phyloP scores from a whole-genome alignment of 2,113 vertebrate species.

The Lepus americanus region DNA sequence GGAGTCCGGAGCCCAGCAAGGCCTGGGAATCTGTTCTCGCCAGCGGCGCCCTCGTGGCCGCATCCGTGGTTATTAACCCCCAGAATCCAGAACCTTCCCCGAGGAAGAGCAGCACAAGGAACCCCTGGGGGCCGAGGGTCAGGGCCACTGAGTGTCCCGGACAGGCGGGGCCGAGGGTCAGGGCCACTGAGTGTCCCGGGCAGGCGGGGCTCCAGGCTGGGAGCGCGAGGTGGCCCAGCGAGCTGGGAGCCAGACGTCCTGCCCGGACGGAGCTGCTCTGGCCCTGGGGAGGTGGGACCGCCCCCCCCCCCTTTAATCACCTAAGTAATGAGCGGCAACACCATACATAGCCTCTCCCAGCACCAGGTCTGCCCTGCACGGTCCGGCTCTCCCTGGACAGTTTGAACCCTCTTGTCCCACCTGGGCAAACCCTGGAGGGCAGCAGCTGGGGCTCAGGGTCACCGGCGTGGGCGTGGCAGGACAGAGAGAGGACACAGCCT shows the following conservation, averaged over 20 bases:
- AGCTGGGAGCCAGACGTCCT: rapidly evolving
- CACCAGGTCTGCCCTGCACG: rapidly evolving
- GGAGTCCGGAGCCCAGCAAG: rapidly evolving
- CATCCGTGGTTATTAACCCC: not conserved
- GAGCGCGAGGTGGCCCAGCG: too few relatives aligned
- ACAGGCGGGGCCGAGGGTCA: rapidly evolving
- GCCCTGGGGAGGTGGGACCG: not conserved
- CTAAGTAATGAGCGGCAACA: not conserved
- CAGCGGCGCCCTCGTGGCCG: rapidly evolving
- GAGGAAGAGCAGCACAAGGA: rapidly evolving
- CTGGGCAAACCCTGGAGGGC: too few relatives aligned
- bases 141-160: too few relatives aligned
- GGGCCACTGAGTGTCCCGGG: rapidly evolving
- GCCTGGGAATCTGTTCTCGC: rapidly evolving
- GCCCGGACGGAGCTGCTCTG: rapidly evolving
- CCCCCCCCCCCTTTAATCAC: rapidly evolving
- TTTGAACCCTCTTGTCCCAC: too few relatives aligned
- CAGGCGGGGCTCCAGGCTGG: not conserved
- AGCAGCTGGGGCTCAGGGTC: too few relatives aligned
- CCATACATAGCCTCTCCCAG: rapidly evolving
- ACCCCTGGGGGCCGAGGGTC: rapidly evolving
- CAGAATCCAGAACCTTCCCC: not conserved
- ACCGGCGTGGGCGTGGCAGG: too few relatives aligned
- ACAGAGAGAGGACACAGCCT: too few relatives aligned
- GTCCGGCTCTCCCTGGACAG: rapidly evolving